Evolutionary conservation across 2,888 invertebrate genomes (phyloP), one percentile per base, ranked within the genome.

Genomic region (Archips crataeganus): DNA sequence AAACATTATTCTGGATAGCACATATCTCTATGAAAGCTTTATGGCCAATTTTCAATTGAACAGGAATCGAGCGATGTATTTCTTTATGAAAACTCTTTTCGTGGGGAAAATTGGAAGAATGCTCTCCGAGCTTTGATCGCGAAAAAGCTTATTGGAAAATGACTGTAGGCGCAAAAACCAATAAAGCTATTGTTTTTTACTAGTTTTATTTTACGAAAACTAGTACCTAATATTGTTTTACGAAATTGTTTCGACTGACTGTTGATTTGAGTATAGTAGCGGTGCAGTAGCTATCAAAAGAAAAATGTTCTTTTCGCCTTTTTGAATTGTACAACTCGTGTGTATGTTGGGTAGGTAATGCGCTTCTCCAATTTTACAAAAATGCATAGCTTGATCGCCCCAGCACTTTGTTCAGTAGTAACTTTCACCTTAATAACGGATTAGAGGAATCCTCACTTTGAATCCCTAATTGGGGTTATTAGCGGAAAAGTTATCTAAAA

Each of bases 81-180:
- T 73, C 63, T 63, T 49, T 60, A 60, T 49, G 60, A 68, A 73
- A 68, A 63, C n/a, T 39, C 32, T 39, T 68, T 45, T 61, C 32
- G 36, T 36, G 51, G 23, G 62, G 68, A 63, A 68, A 66, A 42
- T 66, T 36, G 42, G 36, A 39, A 59, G 39, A 65, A 67, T 68
- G 49, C 47, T 62, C 54, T 61, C 62, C 36, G 63, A n/a, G 59
- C 73, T 73, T 73, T 73, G 73, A 73, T 73, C 67, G 57, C 54
- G 45, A 49, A 51, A 11, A 34, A 51, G 67, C 72, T 62, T 73
- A 73, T 73, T 69, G 68, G 68, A 59, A 73, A 69, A 71, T 47
- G 49, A 64, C 63, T 69, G 73, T 32, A 42, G 49, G 68, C 63
- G 49, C n/a, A 54, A 51, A 42, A 66, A 51, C 54, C 70, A 42